Evolutionary conservation across 2,888 invertebrate genomes (phyloP), one percentile per base, ranked within the genome.

Genomic region (Apodemia mormo): DNA sequence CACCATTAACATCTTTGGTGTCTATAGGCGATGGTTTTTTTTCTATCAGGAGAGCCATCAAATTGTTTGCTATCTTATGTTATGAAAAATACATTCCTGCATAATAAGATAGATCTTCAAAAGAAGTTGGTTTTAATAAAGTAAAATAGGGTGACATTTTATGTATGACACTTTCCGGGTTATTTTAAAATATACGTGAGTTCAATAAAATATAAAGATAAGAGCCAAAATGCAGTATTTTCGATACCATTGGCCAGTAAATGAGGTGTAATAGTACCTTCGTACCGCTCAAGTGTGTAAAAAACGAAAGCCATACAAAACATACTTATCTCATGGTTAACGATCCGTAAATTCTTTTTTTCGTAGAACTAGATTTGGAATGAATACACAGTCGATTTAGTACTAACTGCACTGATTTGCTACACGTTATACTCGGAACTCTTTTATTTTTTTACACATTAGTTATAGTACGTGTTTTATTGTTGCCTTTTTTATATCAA

Each of bases 191-290:
- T 40, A 43, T 43, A 37, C 45, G 29, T 40, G 10, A 22, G 29
- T 68, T 68, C 56, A 70, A 66, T 49, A 43, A 66, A 58, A 83
- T 79, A 79, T 79, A 76, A 77, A 78, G 85, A 84, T 86, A 86
- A 84, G 83, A 77, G 74, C 76, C 81, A 82, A 85, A 80, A 79
- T 81, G 12, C 58, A 29, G 58, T 58, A 78, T 80, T 77, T 90
- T 91, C 88, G 83, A 81, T 85, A 78, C 80, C 91, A 90, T 91
- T 90, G 85, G 83, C 76, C 84, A 78, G 83, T 81, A 87, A 91
- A 92, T 92, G 90, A 83, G 79, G 83, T 86, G 90, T 85, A 83
- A 83, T 86, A 88, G 80, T 84, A 84, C 81, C 82, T 84, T 85
- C 84, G 82, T 85, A 83, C 86, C 85, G 80, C 81, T 84, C 83